Conservation (phyloP, 2,888 invertebrate species). For the Loripinus fragilis region DNA sequence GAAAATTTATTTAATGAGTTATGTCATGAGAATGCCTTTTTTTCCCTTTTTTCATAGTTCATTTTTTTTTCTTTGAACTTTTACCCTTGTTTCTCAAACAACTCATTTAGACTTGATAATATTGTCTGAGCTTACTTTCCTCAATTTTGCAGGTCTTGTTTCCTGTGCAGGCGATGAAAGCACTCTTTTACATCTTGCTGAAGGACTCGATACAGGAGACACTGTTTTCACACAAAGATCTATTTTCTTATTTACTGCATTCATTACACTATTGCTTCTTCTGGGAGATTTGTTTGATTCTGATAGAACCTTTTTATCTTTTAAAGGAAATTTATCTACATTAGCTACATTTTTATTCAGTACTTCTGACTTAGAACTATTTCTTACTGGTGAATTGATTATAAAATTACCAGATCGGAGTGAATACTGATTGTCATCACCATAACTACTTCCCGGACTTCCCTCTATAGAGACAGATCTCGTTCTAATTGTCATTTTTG, state of each 20-base stretch:
- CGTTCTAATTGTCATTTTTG: conserved; percentile 14
- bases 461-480: conserved; percentile 1
- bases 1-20: no score
- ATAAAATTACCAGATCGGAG: conserved; percentile 8
- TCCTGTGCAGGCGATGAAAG: background rate
- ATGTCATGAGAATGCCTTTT: no score
- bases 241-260: background rate
- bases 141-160: background rate
- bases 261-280: background rate
- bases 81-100: no score
- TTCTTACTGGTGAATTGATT: background rate
- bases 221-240: background rate
- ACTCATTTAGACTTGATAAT: background rate
- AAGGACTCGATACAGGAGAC: background rate
- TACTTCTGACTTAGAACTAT: background rate
- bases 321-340: background rate
- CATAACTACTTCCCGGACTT: no score
- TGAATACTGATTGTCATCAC: conserved; percentile 9
- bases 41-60: no score
- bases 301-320: background rate
- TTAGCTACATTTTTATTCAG: background rate
- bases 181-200: background rate
- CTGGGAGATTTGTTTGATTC: background rate
- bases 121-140: conserved; percentile 6
- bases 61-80: no score